Conservation (phyloP, 2,797 vertebrate genomes). For the Gambelia wislizenii region DNA sequence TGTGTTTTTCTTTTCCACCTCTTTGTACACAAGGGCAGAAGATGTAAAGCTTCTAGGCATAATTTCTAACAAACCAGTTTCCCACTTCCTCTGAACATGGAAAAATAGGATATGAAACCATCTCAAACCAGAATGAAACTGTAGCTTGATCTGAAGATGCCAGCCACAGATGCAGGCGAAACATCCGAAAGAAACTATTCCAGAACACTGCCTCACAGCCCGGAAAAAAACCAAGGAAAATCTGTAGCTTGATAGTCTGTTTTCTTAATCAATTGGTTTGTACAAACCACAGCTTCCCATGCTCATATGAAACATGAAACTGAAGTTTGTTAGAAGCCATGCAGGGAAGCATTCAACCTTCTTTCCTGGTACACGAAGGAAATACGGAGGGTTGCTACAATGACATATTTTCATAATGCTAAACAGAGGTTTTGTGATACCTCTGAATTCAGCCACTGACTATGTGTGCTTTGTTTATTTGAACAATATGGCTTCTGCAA, state of each 20-base stretch:
- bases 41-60: neutral
- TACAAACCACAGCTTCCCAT: neutral
- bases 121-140: too few species aligned
- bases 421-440: neutral
- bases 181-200: too few species aligned
- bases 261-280: neutral
- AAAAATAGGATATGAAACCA: neutral
- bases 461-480: neutral
- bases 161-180: too few species aligned
- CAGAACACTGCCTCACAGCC: too few species aligned
- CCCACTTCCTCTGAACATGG: neutral
- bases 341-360: neutral
- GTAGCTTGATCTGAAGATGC: too few species aligned
- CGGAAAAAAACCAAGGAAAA: too few species aligned
- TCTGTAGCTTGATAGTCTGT: neutral
- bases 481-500: neutral
- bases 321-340: neutral
- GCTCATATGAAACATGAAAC: neutral
- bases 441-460: neutral
- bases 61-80: neutral
- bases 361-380: neutral
- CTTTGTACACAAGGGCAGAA: neutral
- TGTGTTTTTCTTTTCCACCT: neutral
- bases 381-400: too few species aligned
- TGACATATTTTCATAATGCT: neutral